Evolutionary conservation across 2,888 invertebrate genomes (phyloP), one percentile per base, ranked within the genome.

Genomic region (Loripinus fragilis): DNA sequence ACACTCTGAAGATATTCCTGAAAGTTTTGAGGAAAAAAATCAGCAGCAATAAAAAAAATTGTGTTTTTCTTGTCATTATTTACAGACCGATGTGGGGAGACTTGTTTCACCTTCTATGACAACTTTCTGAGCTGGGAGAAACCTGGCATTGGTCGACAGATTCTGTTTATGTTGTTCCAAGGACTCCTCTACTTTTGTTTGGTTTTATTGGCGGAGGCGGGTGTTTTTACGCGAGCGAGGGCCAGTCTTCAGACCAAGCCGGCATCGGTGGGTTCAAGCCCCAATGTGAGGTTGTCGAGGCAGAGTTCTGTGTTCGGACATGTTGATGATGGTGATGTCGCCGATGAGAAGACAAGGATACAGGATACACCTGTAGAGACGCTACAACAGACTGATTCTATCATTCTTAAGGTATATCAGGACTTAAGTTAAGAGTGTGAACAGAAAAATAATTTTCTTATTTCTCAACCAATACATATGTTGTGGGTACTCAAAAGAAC

Each of bases 71-170:
- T 20, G 20, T 48, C n/a, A 15, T n/a, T 48, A 48, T 35, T 81
- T 81, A 17, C 80, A 87, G 87, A 85, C 48, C 71, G 70, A 25
- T 89, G 86, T 73, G 78, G 75, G 2, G 50, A 55, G 1, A 52
- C 66, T 60, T 91, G 91, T 83, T 85, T 93, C 30, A 82, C 87
- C 23, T 94, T 91, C 88, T 89, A 91, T 2, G 91, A 94, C 33
- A 93, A 95, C 0, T 95, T 95, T 90, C 95, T 96, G 87, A 94
- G 94, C 0, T 96, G 96, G 96, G 94, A 95, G 25, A 93, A 94
- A 38, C 96, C 96, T 0, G 97, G 97, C 1, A 95, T 97, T 52
- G 94, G 96, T 30, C 94, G 96, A 0, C 96, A 96, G 91, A 84
- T 96, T 1, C 66, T 95, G 0, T 95, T 95, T 86, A 95, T 96